Conservation (phyloP, 2,113 vertebrate genomes). For the Nycticebus coucang region DNA sequence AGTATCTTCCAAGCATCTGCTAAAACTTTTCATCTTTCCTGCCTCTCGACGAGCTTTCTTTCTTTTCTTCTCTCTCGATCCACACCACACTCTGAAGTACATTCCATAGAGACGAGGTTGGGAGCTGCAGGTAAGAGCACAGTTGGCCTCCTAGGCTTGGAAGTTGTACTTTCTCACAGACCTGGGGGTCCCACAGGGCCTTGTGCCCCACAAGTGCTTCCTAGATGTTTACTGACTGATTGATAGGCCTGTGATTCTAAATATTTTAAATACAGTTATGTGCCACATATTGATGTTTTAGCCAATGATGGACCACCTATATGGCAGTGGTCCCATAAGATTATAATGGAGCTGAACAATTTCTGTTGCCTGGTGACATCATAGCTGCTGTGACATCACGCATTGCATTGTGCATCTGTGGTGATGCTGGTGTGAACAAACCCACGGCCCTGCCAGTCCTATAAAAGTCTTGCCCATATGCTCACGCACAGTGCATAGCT, state of each 20-base stretch:
- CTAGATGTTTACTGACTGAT: neutral
- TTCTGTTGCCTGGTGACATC: neutral
- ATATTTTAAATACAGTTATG: neutral
- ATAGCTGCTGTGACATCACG: neutral
- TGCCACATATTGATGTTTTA: neutral
- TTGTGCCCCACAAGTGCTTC: neutral
- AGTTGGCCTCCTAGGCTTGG: neutral
- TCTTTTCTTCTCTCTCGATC: neutral
- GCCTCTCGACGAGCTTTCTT: neutral
- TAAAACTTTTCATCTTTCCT: neutral
- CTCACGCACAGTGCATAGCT: neutral
- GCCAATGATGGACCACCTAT: neutral
- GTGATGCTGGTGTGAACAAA: neutral
- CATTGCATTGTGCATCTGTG: neutral
- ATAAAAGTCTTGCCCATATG: neutral
- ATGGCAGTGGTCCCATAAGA: neutral
- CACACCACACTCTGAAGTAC: neutral
- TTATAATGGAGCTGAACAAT: neutral
- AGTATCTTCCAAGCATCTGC: neutral
- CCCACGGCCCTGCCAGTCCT: neutral
- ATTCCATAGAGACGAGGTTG: neutral
- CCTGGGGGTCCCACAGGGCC: neutral
- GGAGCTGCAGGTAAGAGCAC: neutral
- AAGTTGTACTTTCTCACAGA: neutral
- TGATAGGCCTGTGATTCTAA: neutral